Conservation (phyloP, 2,797 vertebrate genomes). For the Sitta carolinensis region DNA sequence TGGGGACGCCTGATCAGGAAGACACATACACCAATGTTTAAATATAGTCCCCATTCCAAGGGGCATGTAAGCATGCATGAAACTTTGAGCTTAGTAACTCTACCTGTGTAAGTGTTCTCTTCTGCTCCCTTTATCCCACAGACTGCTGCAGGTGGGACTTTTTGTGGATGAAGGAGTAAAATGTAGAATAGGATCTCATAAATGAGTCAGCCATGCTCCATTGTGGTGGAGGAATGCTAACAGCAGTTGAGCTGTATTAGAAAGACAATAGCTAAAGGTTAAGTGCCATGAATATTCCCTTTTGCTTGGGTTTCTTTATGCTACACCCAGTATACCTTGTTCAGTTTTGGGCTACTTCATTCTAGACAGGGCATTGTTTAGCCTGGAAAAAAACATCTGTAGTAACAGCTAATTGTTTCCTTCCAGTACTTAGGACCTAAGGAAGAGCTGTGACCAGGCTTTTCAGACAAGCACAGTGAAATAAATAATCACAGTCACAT, state of each 20-base stretch:
- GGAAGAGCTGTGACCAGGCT: neutral
- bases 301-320: neutral
- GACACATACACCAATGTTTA: neutral
- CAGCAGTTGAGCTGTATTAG: neutral
- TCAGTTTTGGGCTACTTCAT: neutral
- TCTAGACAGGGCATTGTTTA: neutral
- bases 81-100: neutral
- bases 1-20: neutral
- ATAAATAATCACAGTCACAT: neutral
- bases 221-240: neutral
- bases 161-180: neutral
- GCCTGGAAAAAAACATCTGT: neutral
- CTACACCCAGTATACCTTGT: fast-evolving
- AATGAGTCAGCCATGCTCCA: neutral
- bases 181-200: neutral
- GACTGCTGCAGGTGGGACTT: neutral
- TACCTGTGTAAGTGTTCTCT: neutral
- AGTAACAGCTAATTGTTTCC: neutral
- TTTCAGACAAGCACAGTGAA: neutral
- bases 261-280: neutral
- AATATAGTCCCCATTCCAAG: neutral
- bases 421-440: neutral
- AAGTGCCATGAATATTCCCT: neutral
- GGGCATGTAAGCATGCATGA: neutral
- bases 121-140: neutral